phyloP scores from a whole-genome alignment of 2,797 vertebrate species.

The Squalus acanthias region DNA sequence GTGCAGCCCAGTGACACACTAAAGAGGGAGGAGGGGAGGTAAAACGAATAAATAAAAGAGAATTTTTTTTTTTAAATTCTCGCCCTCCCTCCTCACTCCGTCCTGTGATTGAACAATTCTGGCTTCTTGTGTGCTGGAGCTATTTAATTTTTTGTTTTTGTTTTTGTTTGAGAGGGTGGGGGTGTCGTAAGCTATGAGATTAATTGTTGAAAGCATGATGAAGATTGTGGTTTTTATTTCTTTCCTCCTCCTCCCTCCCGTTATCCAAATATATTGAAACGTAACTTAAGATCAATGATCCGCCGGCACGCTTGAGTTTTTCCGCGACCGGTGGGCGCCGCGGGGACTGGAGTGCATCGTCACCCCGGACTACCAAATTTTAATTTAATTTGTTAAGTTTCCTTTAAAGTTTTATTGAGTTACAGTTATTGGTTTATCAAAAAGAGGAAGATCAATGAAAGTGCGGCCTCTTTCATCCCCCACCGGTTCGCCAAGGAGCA shows the following conservation, averaged over 20 bases:
- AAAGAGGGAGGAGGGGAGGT: slow-evolving; percentile 64
- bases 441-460: neutral
- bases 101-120: neutral
- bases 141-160: slow-evolving; percentile 9
- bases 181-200: neutral
- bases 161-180: neutral
- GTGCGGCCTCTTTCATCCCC: neutral
- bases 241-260: neutral
- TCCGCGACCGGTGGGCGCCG: no score
- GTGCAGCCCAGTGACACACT: slow-evolving; percentile 68
- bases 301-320: no score
- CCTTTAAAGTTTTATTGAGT: no score
- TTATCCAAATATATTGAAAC: neutral
- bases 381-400: no score
- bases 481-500: no score
- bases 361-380: no score
- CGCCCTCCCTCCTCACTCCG: neutral
- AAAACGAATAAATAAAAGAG: slow-evolving; percentile 46
- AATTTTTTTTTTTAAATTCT: neutral
- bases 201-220: neutral
- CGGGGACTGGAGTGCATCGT: no score
- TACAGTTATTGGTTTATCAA: no score
- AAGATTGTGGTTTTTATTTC: neutral
- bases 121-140: neutral
- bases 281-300: neutral